Evolutionary conservation across 2,797 vertebrate species (phyloP).

Genomic region (Xenops minutus): DNA sequence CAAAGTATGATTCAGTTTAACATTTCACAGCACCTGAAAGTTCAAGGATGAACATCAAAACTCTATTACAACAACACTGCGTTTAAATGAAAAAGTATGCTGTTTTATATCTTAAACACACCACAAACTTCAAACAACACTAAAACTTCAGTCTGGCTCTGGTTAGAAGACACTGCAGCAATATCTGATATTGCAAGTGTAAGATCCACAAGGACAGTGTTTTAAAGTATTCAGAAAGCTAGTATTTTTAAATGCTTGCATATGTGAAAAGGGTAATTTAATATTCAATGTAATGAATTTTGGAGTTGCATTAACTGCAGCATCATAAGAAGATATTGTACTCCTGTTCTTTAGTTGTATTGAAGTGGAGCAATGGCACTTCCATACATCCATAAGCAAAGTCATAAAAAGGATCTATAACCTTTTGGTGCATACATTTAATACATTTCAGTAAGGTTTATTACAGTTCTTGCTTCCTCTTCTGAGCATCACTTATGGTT

Average conservation of each 20-base stretch:
- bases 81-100: background rate
- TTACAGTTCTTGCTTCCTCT: background rate
- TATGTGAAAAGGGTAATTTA: background rate
- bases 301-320: background rate
- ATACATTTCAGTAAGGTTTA: background rate
- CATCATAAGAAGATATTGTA: background rate
- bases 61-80: background rate
- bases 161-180: background rate
- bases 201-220: background rate
- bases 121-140: background rate
- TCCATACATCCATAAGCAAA: background rate
- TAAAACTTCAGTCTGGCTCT: background rate
- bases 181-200: background rate
- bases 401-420: background rate
- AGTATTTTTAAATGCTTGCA: background rate
- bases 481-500: background rate
- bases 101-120: background rate
- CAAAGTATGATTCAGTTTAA: background rate
- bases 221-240: constrained; percentile 25
- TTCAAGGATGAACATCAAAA: background rate
- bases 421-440: background rate
- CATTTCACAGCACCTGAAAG: background rate
- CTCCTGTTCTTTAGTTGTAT: background rate
- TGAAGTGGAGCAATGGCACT: background rate
- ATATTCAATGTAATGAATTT: background rate